Conservation (phyloP, 2,113 vertebrate species). For the Epinephelus lanceolatus region DNA sequence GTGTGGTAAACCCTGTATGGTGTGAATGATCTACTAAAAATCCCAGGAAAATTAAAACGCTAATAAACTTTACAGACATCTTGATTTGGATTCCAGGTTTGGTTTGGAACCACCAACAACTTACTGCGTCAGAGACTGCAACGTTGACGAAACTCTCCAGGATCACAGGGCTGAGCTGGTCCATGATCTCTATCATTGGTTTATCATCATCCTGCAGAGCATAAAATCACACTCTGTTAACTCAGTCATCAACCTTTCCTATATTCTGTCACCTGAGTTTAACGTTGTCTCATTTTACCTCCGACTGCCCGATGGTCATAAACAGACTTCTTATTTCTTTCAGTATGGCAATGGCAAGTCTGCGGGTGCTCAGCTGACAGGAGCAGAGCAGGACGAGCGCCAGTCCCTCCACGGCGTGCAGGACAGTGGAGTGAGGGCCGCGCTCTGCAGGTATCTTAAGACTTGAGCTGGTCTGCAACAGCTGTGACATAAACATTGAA, state of each 20-base stretch:
- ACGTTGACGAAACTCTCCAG: slow-evolving; percentile 95
- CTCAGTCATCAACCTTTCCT: too few relatives aligned
- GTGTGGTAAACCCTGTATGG: too few relatives aligned
- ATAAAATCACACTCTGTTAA: slow-evolving; percentile 1
- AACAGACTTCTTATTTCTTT: slow-evolving; percentile 94
- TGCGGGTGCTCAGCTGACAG: slow-evolving; percentile 93
- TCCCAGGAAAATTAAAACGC: not conserved
- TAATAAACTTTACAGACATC: not conserved
- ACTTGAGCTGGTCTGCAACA: slow-evolving; percentile 86
- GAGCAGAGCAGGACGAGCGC: slow-evolving; percentile 95
- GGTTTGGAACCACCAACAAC: slow-evolving; percentile 57
- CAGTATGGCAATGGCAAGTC: slow-evolving; percentile 92
- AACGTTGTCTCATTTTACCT: slow-evolving; percentile 85
- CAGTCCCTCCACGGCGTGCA: slow-evolving; percentile 94
- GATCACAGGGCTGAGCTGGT: slow-evolving; percentile 94
- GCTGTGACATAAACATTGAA: slow-evolving; percentile 65
- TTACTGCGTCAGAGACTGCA: slow-evolving; percentile 94
- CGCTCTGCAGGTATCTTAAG: slow-evolving; percentile 86
- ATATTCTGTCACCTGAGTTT: not conserved
- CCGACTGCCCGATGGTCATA: slow-evolving; percentile 90
- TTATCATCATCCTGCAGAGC: slow-evolving; percentile 93
- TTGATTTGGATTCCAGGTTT: not conserved
- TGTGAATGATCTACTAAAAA: too few relatives aligned
- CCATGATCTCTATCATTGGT: slow-evolving; percentile 98
- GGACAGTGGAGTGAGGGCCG: slow-evolving; percentile 89